Evolutionary conservation across 1,140 invertebrate genomes (phyloP), one percentile per base, ranked within the genome.

Genomic region (Ceratoteleas bidentatus): DNA sequence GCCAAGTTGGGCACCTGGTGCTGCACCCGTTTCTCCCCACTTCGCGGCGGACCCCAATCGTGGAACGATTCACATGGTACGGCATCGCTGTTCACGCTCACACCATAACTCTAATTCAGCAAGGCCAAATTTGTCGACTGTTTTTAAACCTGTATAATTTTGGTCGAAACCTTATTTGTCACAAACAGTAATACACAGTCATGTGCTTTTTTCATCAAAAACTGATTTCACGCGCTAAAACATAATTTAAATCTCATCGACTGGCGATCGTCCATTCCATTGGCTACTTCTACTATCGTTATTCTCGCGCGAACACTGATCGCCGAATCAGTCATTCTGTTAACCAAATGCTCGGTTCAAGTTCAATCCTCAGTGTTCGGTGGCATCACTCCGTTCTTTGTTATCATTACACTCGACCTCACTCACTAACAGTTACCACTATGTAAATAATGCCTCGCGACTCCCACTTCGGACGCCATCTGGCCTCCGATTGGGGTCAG

Each of bases 21-120:
- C 92, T 15, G 89, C 91, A 11, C 92, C 91, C 52, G 93, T 92
- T 69, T 93, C 92, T 50, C 93, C 92, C 83, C 93, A 92, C 79
- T 92, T 90, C 81, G 88, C 88, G 53, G 88, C 87, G 50, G 89
- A 93, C 88, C 92, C 92, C 0, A 91, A 86, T 70, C 89, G 90
- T 78, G 91, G 90, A 83, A 88, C 87, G 9, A 92, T 91, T 83
- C 90, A 93, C 85, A 92, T 93, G 92, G 92, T 92, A 88, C 80
- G 92, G 86, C 84, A 81, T 62, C 40, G 36, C 43, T 13, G 0
- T 32, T 70, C 14, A 16, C 16, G 0, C 5, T 49, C 11, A 66
- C 6, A 49, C 49, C 36, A 40, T 56, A 60, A 60, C 15, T 53
- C 15, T 64, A 70, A 52, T 49, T 65, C 60, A 6, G 72, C 72